These are phyloP conservation scores for Tonatia bakeri DNA, from an alignment of 2,113 vertebrate genomes.

Conservation along the genomic window DNA sequence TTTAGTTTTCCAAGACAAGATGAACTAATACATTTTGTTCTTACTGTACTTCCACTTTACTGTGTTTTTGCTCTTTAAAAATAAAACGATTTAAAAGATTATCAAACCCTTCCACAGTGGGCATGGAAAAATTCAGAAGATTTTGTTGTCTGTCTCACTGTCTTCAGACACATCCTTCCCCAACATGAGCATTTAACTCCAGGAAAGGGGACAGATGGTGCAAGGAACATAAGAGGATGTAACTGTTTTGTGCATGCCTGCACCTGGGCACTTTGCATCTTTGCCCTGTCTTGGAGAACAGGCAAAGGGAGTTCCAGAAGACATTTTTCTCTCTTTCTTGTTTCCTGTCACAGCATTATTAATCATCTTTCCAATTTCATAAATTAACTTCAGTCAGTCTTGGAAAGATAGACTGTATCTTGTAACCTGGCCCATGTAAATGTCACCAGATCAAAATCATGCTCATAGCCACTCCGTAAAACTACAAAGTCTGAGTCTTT, in stretches of 20 bases:
- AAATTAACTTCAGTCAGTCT: not conserved
- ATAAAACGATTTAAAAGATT: not conserved
- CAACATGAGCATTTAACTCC: not conserved
- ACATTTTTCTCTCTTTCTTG: not conserved
- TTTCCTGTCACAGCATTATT: constrained; percentile 18
- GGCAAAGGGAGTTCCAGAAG: not conserved
- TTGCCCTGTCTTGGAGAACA: not conserved
- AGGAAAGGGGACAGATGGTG: not conserved
- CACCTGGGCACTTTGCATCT: not conserved
- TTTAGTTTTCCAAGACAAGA: not conserved
- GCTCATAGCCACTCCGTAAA: constrained; percentile 7
- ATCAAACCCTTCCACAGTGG: not conserved
- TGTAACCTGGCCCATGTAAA: not conserved
- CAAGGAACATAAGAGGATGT: not conserved
- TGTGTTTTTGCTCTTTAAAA: not conserved
- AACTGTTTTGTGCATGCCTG: not conserved
- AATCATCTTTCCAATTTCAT: constrained; percentile 8
- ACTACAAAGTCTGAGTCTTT: not conserved
- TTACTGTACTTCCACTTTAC: not conserved
- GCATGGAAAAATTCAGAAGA: not conserved
- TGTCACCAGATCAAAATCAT: constrained; percentile 28
- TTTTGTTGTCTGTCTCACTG: not conserved
- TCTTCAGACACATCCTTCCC: not conserved
- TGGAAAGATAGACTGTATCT: not conserved
- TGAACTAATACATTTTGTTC: not conserved